Evolutionary conservation across 2,113 vertebrate species (phyloP).

Genomic region (Urocynchramus pylzowi): DNA sequence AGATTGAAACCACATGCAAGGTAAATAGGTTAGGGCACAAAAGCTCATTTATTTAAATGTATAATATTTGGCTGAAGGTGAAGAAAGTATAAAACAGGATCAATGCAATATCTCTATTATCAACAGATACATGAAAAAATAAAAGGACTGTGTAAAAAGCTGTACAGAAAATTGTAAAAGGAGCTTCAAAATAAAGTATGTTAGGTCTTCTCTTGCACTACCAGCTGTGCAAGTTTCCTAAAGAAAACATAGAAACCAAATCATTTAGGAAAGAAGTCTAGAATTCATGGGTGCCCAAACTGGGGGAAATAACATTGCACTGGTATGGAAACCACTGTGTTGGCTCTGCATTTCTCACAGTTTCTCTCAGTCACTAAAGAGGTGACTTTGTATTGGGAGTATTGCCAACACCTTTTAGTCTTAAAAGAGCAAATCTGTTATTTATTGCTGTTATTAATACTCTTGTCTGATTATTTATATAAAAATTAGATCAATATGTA

Average conservation of each 20-base stretch:
- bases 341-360: background rate
- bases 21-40: background rate
- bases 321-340: background rate
- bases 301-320: background rate
- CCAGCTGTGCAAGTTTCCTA: background rate
- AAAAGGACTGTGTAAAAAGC: background rate
- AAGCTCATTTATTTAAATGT: background rate
- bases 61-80: background rate
- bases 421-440: background rate
- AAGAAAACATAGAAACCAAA: background rate
- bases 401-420: background rate
- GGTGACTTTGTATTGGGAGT: background rate
- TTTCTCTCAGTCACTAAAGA: background rate
- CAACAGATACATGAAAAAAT: background rate
- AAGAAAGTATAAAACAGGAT: background rate
- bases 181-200: background rate
- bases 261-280: background rate
- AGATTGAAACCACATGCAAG: background rate
- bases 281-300: background rate
- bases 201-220: background rate
- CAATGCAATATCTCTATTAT: background rate
- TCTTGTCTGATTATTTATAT: background rate
- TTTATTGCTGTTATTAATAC: background rate
- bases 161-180: background rate
- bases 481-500: background rate